Evolutionary conservation across 2,113 vertebrate genomes (phyloP), one percentile per base, ranked within the genome.

Genomic region (Erinaceus europaeus): DNA sequence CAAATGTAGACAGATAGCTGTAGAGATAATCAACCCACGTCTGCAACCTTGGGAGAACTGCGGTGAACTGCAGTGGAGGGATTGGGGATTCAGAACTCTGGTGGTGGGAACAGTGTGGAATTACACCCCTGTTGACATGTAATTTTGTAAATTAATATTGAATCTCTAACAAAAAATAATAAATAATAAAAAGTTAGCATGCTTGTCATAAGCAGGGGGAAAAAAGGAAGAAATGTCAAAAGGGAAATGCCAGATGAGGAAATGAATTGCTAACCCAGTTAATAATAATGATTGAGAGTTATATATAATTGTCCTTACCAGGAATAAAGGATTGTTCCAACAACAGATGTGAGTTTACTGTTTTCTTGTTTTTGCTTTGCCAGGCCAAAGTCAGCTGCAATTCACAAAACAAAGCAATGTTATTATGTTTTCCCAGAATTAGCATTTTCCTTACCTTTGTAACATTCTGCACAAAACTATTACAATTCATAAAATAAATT

Each of bases 351-450:
- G 55, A 99, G 97, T 93, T 98, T 98, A 95, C 97, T 97, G 95
- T 97, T 98, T 95, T 98, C 98, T 94, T 98, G 97, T 76, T 99
- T 99, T 96, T 98, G 98, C 91, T 99, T 99, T 40, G 98, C 98
- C 13, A 99, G 98, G 59, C 98, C 98, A 78, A 98, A 99, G 96
- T 98, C 98, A 94, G 98, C 98, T 98, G 91, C 18, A 97, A 96
- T 91, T 44, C 55, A 92, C 78, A 94, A 86, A 82, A 90, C 69
- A 94, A 91, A 75, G 53, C 10, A 55, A 32, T 25, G 65, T 85
- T 76, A 86, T 71, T 84, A 80, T 36, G 50, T 55, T 76, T 78
- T 85, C 10, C 52, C 40, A 55, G 44, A 38, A 38, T 46, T 64
- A 38, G 9, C 29, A 57, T 32, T 36, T 1, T 57, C 65, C n/a